Conservation (phyloP, 2,797 vertebrate species). For the Luscinia megarhynchos region DNA sequence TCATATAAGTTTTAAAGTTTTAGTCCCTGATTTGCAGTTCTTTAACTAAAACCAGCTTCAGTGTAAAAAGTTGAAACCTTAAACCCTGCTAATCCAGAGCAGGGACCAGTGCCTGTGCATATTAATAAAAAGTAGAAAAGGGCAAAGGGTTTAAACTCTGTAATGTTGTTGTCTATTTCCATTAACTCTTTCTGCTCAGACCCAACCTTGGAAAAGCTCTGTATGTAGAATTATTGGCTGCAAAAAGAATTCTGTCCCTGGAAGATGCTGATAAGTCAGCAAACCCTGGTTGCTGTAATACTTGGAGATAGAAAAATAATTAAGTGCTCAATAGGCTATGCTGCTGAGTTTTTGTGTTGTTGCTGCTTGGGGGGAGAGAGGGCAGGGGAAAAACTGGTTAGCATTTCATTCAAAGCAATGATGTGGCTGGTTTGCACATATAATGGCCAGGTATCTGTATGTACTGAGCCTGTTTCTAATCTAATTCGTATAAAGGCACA, state of each 20-base stretch:
- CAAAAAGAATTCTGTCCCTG: conserved; percentile 3
- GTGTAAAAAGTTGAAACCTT: conserved; percentile 54
- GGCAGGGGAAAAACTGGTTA: background rate
- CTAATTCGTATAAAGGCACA: background rate
- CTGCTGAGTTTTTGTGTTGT: background rate
- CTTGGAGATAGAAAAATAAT: conserved; percentile 44
- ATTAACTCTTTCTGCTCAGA: conserved; percentile 52
- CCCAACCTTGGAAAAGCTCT: background rate
- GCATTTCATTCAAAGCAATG: background rate
- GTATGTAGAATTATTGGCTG: background rate
- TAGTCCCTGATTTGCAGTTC: conserved; percentile 22
- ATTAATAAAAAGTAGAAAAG: conserved; percentile 60
- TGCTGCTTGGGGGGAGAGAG: background rate
- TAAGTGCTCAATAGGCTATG: background rate
- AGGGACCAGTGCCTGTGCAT: conserved; percentile 24
- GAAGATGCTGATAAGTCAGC: conserved; percentile 46
- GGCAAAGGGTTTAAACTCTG: conserved; percentile 40
- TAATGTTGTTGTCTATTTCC: conserved; percentile 22
- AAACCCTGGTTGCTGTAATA: background rate
- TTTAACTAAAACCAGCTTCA: conserved; percentile 32
- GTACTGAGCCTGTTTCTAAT: background rate
- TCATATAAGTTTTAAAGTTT: conserved; percentile 52
- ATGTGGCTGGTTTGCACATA: background rate
- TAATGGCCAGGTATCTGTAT: background rate
- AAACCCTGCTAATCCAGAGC: conserved; percentile 45